These are phyloP conservation scores for Ostrea denselamellosa DNA, from an alignment of 1,140 invertebrate genomes.

Conservation along the genomic window DNA sequence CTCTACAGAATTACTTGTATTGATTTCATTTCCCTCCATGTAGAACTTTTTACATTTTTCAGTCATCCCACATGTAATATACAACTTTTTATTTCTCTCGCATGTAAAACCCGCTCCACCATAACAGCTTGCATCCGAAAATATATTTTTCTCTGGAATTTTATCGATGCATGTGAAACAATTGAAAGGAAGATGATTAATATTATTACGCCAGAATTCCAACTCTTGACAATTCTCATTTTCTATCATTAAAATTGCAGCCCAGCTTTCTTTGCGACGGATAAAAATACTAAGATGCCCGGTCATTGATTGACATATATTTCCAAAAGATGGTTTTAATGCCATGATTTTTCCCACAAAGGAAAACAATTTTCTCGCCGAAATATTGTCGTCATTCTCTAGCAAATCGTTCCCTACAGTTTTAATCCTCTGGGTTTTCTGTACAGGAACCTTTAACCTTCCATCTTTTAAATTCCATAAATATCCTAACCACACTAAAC, in stretches of 20 bases:
- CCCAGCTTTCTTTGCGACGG: slow-evolving; percentile 17
- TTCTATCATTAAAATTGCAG: background rate
- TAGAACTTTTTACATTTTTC: no score
- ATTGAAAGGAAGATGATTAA: slow-evolving; percentile 36
- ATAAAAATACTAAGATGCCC: slow-evolving; percentile 38
- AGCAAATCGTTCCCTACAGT: no score
- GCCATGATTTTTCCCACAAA: no score
- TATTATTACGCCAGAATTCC: slow-evolving; percentile 43
- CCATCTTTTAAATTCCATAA: slow-evolving; percentile 42
- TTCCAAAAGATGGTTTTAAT: slow-evolving; percentile 48
- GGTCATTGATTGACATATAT: slow-evolving; percentile 46
- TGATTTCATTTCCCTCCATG: no score
- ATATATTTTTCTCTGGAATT: no score
- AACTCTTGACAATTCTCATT: slow-evolving; percentile 33
- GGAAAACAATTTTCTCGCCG: slow-evolving; percentile 22
- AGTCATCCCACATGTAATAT: no score
- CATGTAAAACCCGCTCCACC: no score
- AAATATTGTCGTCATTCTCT: no score
- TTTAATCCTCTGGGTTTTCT: background rate
- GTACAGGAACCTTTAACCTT: slow-evolving; percentile 37
- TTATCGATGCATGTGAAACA: no score
- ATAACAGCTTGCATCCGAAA: slow-evolving; percentile 47
- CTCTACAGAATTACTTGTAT: no score
- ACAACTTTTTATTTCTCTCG: no score
- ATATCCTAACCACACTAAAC: slow-evolving; percentile 43